Percentiles rank a stretch among this genome's conserved stretches.
phyloP scores from a whole-genome alignment of 1,140 invertebrate genomes.

The Battus philenor region DNA sequence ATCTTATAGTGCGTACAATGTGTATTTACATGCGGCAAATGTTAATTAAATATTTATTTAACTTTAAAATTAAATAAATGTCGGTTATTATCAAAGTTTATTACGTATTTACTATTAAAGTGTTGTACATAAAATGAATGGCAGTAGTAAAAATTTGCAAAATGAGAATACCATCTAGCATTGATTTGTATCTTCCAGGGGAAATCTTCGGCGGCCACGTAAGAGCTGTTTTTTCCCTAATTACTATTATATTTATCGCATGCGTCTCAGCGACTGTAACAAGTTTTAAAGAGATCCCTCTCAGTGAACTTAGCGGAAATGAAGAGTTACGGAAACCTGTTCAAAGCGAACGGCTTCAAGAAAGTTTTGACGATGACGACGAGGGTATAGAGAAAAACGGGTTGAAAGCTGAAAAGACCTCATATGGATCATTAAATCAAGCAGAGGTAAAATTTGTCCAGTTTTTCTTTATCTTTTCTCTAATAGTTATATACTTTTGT shows the following conservation, averaged over 20 bases:
- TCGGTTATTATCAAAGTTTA: no score
- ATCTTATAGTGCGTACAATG: no score
- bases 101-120: no score
- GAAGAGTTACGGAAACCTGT: slow-evolving; percentile 48
- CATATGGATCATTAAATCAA: slow-evolving; percentile 54
- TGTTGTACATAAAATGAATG: no score
- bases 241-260: slow-evolving; percentile 89
- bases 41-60: no score
- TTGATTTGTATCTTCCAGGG: slow-evolving; percentile 67
- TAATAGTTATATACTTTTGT: no score
- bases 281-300: slow-evolving; percentile 92
- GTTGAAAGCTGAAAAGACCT: slow-evolving; percentile 41
- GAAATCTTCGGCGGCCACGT: slow-evolving; percentile 90
- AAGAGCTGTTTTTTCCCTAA: slow-evolving; percentile 91
- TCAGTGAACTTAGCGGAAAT: slow-evolving; percentile 71
- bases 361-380: slow-evolving; percentile 45
- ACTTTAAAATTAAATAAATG: no score
- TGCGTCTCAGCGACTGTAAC: slow-evolving; percentile 89
- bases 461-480: no score
- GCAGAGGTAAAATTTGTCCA: slow-evolving; percentile 35
- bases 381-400: slow-evolving; percentile 36
- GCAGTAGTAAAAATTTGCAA: no score
- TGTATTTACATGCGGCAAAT: no score
- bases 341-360: slow-evolving; percentile 33
- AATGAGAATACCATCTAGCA: no score